Conservation (phyloP, 2,113 vertebrate species). For the Myanophis thanlyinensis region DNA sequence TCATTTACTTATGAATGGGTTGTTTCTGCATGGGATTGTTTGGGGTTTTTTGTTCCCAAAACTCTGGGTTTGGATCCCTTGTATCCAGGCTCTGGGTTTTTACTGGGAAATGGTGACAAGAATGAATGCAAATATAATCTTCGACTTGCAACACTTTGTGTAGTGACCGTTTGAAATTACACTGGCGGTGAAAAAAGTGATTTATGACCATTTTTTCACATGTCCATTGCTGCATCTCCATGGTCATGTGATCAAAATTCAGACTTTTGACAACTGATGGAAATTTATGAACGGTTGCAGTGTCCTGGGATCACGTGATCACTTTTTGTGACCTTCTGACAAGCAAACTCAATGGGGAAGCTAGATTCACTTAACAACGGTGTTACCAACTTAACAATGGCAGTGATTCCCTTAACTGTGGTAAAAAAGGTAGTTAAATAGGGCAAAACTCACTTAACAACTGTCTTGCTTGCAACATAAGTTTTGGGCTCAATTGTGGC, state of each 20-base stretch:
- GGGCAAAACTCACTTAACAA: not conserved
- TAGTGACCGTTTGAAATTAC: not conserved
- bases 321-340: not conserved
- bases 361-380: not conserved
- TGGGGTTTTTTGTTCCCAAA: not conserved
- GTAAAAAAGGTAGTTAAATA: too few species aligned
- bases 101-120: not conserved
- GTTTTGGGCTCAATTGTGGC: not conserved
- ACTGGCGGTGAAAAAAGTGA: not conserved
- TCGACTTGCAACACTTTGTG: not conserved
- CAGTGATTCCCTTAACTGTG: not conserved
- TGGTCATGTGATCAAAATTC: not conserved
- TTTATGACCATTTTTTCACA: not conserved
- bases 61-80: not conserved
- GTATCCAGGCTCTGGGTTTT: not conserved
- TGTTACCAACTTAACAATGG: not conserved
- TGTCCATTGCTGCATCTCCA: too few species aligned
- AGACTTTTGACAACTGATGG: not conserved
- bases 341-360: not conserved
- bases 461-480: not conserved
- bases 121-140: not conserved
- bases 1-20: not conserved
- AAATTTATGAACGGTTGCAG: not conserved
- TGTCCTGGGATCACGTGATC: not conserved
- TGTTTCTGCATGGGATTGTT: not conserved